phyloP scores from a whole-genome alignment of 2,113 vertebrate genomes.

The Tachycineta bicolor region DNA sequence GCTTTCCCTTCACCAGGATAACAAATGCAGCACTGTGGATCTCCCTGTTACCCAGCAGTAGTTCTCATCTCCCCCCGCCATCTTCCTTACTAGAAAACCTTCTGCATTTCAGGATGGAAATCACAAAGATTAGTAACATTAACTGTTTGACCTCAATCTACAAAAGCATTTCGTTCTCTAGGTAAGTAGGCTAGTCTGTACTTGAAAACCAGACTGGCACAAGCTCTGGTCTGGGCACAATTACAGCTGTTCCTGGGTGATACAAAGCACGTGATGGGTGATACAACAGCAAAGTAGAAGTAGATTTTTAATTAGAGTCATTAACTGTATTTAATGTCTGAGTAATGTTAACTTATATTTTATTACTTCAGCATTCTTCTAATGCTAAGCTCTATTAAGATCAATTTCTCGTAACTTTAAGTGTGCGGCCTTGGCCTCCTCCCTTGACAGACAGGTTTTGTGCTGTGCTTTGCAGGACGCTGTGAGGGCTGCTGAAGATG shows the following conservation, averaged over 20 bases:
- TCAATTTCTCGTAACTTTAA: neutral
- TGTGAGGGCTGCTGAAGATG: conserved; percentile 94
- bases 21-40: accelerated
- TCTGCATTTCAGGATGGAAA: neutral
- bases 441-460: neutral
- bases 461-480: conserved; percentile 74
- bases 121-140: neutral
- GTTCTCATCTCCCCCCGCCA: neutral
- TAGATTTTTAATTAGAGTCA: neutral
- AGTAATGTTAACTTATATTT: neutral
- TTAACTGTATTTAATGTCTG: neutral
- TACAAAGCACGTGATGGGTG: accelerated
- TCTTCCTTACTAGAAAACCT: neutral
- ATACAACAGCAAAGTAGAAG: neutral
- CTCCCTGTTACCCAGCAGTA: neutral
- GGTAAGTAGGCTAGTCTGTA: neutral
- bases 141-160: neutral
- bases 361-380: neutral
- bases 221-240: neutral
- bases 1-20: neutral
- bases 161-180: neutral
- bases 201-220: neutral
- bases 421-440: neutral
- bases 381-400: neutral
- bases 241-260: neutral